These are phyloP conservation scores for Sternarchorhynchus goeldii DNA, from an alignment of 2,797 vertebrate genomes.

Conservation along the genomic window DNA sequence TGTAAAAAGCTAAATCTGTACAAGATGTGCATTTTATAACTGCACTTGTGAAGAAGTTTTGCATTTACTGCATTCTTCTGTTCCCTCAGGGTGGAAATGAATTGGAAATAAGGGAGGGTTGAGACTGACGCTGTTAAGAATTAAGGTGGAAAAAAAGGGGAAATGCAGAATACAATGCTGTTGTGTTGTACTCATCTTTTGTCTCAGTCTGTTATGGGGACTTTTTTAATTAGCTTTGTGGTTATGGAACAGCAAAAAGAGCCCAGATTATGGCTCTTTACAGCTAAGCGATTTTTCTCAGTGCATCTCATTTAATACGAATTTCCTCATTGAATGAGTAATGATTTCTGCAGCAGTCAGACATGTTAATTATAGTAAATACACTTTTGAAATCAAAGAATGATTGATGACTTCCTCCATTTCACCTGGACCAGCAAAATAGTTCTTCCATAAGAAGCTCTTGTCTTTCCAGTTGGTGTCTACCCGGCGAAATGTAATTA, in stretches of 20 bases:
- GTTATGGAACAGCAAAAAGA: slow-evolving; percentile 57
- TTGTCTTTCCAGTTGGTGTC: slow-evolving; percentile 76
- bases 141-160: slow-evolving; percentile 49
- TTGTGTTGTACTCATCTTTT: neutral
- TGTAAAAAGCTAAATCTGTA: slow-evolving; percentile 71
- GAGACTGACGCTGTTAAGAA: slow-evolving; percentile 60
- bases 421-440: slow-evolving; percentile 52
- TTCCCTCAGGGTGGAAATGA: slow-evolving; percentile 54
- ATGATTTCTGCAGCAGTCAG: slow-evolving; percentile 71
- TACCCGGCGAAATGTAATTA: slow-evolving; percentile 80
- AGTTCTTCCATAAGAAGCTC: slow-evolving; percentile 66
- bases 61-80: slow-evolving; percentile 56
- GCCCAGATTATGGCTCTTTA: slow-evolving; percentile 33
- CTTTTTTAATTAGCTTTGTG: slow-evolving; percentile 25
- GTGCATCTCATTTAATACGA: slow-evolving; percentile 63
- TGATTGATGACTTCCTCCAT: slow-evolving; percentile 71
- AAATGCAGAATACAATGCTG: slow-evolving; percentile 26
- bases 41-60: slow-evolving; percentile 39
- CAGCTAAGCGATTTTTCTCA: slow-evolving; percentile 54
- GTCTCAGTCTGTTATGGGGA: slow-evolving; percentile 44
- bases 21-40: slow-evolving; percentile 72
- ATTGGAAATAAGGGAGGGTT: slow-evolving; percentile 52
- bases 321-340: slow-evolving; percentile 66
- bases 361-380: slow-evolving; percentile 72
- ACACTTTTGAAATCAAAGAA: slow-evolving; percentile 74